Conservation (phyloP, 1,140 invertebrate genomes). For the Aphis gossypii region DNA sequence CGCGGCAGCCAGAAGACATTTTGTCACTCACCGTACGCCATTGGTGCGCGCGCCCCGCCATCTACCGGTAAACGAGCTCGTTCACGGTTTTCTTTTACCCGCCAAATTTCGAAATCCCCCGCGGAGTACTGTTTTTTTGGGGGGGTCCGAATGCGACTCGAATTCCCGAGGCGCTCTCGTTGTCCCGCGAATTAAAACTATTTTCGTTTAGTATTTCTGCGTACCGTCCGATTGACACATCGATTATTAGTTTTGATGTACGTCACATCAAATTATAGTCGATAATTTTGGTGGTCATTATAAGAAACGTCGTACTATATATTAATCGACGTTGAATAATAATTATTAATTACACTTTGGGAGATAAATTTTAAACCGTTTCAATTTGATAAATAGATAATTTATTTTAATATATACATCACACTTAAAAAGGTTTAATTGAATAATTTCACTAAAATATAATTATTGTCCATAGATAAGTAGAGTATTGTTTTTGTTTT, state of each 20-base stretch:
- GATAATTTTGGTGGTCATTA: background rate
- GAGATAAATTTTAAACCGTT: background rate
- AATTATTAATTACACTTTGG: background rate
- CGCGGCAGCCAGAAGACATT: background rate
- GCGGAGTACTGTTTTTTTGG: background rate
- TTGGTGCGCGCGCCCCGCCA: conserved; percentile 20
- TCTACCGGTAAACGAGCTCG: background rate
- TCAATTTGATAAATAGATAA: background rate
- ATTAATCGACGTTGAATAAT: background rate
- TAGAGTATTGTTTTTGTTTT: background rate
- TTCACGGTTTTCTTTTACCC: background rate
- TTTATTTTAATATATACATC: background rate
- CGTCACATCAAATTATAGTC: background rate
- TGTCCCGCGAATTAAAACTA: too few relatives aligned
- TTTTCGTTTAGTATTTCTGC: too few relatives aligned
- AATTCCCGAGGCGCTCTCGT: too few relatives aligned
- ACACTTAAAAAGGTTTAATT: background rate
- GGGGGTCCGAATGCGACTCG: too few relatives aligned
- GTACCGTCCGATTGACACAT: too few relatives aligned
- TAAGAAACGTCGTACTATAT: background rate
- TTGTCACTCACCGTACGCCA: background rate
- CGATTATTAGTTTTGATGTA: too few relatives aligned
- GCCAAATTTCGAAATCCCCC: background rate
- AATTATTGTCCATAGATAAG: background rate
- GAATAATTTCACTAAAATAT: background rate